Base-by-base conservation (phyloP, 53 echinoderm and acorn worm species). In the Zoroaster sp. region DNA sequence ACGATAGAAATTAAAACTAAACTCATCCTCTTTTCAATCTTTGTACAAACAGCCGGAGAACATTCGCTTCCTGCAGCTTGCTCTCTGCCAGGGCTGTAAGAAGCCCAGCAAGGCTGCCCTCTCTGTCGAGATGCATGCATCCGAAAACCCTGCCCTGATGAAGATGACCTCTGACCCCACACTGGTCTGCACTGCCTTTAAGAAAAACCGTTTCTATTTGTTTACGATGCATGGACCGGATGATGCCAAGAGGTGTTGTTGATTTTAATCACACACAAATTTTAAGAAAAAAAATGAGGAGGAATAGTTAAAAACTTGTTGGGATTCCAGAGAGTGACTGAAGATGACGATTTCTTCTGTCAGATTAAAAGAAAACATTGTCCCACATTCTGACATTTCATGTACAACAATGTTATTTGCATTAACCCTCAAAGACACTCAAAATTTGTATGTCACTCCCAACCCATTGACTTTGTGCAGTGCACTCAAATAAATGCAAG, bases 161-260 rank as follows among this genome's bases (percentile, higher is more conserved):
- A 75, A 69, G 14, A 36, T 85, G 36, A 75, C 74, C 28, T 33
- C 87, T 7, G 98, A 98, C 83, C 98, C 98, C 40, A 96, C 95
- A 32, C 88, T 98, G 28, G 93, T 98, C n/a, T 98, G 98, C 80
- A 93, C 94, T 21, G 98, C 94, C 17, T 98, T 98, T 82, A 98
- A 98, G 89, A 96, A 98, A 80, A 94, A 98, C 45, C 88, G 95
- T 30, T 98, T 98, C 54, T 98, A 95, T 69, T 73, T 98, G 83
- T 98, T 98, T 80, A 87, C 94, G 20, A 88, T 67, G 63, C 92
- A 94, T 30, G 94, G 91, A 40, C 95, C 97, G 14, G 95, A 97
- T 15, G 95, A 97, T 80, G 92, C 92, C 39, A 95, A 95, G 79
- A 95, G 95, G 95, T 97, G 21, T n/a, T 40, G 80, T 75, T 17